phyloP scores from a whole-genome alignment of 2,113 vertebrate species.

The Atractosteus spatula region DNA sequence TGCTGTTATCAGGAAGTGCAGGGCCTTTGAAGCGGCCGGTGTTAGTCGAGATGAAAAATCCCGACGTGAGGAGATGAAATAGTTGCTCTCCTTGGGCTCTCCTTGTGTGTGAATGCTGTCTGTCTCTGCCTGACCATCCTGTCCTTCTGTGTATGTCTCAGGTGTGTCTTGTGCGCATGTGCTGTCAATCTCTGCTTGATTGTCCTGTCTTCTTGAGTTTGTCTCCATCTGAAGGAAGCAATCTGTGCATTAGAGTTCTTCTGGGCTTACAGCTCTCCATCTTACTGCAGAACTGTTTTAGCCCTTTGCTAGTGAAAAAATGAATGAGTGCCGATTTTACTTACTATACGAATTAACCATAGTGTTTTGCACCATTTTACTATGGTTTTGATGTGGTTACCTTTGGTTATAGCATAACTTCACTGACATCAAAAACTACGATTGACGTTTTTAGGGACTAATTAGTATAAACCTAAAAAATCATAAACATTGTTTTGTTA shows the following conservation, averaged over 20 bases:
- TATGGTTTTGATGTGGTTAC: too few relatives aligned
- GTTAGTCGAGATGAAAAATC: neutral
- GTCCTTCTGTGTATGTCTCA: neutral
- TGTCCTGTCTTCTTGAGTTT: neutral
- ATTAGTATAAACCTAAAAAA: too few relatives aligned
- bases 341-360: neutral
- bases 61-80: neutral
- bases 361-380: too few relatives aligned
- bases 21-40: conserved; percentile 26
- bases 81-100: conserved; percentile 13
- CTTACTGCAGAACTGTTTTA: neutral
- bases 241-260: too few relatives aligned
- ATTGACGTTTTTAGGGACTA: too few relatives aligned
- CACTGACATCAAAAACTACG: too few relatives aligned
- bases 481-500: too few relatives aligned
- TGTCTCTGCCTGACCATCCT: neutral
- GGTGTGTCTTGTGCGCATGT: neutral
- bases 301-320: neutral
- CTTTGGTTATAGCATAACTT: too few relatives aligned
- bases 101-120: neutral
- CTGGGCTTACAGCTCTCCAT: neutral
- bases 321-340: neutral
- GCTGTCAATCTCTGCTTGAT: neutral
- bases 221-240: neutral
- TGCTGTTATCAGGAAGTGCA: neutral